Evolutionary conservation across 2,888 invertebrate species (phyloP).

Genomic region (Diloba caeruleocephala): DNA sequence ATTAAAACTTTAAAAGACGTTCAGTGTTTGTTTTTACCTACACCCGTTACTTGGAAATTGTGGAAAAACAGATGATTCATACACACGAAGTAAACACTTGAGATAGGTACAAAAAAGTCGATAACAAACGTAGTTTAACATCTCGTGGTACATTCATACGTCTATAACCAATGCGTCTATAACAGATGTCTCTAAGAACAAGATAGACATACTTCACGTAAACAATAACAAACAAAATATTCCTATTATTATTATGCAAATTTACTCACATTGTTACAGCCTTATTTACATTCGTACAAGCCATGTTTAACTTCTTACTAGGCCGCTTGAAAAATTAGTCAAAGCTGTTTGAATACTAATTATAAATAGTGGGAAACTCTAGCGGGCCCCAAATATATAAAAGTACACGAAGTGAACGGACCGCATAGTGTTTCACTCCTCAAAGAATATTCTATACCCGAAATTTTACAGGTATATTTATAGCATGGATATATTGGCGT

Average conservation of each 20-base stretch:
- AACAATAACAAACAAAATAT: constrained; percentile 26
- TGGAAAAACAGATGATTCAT: constrained; percentile 7
- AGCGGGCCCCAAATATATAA: constrained; percentile 40
- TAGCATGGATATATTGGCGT: constrained; percentile 59
- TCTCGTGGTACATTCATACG: constrained; percentile 2
- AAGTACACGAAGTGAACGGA: constrained; percentile 36
- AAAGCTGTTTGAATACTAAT: constrained; percentile 65
- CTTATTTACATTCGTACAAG: constrained; percentile 67
- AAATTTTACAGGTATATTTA: constrained; percentile 13
- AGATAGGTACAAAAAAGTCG: background rate
- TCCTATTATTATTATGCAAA: constrained; percentile 63
- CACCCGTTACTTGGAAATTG: constrained; percentile 9
- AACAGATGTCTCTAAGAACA: constrained; percentile 7
- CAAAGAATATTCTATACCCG: constrained; percentile 6
- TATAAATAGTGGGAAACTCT: constrained; percentile 63
- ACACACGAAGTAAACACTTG: constrained; percentile 1
- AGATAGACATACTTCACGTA: constrained; percentile 15
- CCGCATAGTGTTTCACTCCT: constrained; percentile 42
- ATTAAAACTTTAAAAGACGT: constrained; percentile 15
- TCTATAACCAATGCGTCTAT: constrained; percentile 5
- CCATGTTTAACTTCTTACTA: constrained; percentile 51
- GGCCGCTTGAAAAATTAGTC: constrained; percentile 60
- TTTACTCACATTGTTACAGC: constrained; percentile 42
- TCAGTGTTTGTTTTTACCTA: constrained; percentile 22
- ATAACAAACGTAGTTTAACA: constrained; percentile 1